These are phyloP conservation scores for Dryocosmus kuriphilus DNA, from an alignment of 2,888 invertebrate species.

Conservation along the genomic window DNA sequence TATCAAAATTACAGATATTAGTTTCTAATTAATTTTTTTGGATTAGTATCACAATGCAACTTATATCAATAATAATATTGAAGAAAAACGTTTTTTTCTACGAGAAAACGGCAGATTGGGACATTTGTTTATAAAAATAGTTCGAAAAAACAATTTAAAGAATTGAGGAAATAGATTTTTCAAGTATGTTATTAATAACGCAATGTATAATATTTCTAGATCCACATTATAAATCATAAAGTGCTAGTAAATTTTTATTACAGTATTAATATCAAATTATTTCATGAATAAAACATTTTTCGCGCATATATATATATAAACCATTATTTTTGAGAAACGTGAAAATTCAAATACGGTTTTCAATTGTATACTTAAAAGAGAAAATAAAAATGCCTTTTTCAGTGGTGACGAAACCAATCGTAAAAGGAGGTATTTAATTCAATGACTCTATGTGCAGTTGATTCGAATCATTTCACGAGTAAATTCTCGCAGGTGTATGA, in stretches of 20 bases:
- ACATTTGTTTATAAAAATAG: too few species aligned
- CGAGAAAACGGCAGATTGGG: too few species aligned
- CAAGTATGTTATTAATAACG: too few species aligned
- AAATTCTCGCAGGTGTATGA: slow-evolving; percentile 25
- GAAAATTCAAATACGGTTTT: neutral
- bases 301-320: neutral
- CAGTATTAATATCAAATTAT: neutral
- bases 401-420: slow-evolving; percentile 15
- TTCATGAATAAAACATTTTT: neutral
- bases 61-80: too few species aligned
- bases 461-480: slow-evolving; percentile 25
- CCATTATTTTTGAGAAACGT: slow-evolving; percentile 6
- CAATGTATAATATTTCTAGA: too few species aligned
- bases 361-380: neutral
- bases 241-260: neutral
- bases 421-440: slow-evolving; percentile 34
- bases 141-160: too few species aligned
- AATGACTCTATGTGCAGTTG: slow-evolving; percentile 8
- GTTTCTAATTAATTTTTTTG: too few species aligned
- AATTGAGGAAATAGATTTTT: too few species aligned
- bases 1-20: too few species aligned
- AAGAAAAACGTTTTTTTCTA: too few species aligned
- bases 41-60: too few species aligned
- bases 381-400: slow-evolving; percentile 14
- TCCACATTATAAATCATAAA: neutral